phyloP scores from a whole-genome alignment of 1,140 invertebrate species.

The Apis mellifera region DNA sequence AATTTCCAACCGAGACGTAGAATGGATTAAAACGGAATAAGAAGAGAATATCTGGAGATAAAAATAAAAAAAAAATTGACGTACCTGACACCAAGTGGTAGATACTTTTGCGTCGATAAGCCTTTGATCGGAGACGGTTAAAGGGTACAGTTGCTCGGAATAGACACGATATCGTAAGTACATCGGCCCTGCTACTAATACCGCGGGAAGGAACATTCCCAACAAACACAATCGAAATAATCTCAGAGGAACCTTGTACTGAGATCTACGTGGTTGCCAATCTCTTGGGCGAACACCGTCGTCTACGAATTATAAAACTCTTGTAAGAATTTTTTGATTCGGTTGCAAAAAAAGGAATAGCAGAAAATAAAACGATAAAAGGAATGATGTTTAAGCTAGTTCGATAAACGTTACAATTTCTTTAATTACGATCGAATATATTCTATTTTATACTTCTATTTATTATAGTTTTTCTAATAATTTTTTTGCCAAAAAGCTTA shows the following conservation, averaged over 20 bases:
- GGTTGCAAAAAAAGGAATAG: neutral
- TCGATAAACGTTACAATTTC: neutral
- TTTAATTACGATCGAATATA: neutral
- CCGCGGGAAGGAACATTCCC: constrained; percentile 84
- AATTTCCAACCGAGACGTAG: neutral
- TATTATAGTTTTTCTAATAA: no score
- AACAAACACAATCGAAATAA: constrained; percentile 85
- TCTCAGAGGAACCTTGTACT: constrained; percentile 83
- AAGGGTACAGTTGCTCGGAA: constrained; percentile 86
- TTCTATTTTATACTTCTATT: neutral
- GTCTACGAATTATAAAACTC: constrained; percentile 55
- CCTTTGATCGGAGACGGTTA: constrained; percentile 89
- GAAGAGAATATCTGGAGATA: neutral
- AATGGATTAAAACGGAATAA: neutral
- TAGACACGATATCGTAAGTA: constrained; percentile 87
- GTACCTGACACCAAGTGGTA: constrained; percentile 90
- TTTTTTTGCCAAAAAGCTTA: neutral
- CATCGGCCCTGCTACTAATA: constrained; percentile 85
- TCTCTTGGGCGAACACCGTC: constrained; percentile 65
- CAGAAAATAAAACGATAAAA: neutral
- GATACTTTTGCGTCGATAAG: constrained; percentile 87
- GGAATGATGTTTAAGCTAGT: neutral
- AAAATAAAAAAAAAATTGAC: neutral
- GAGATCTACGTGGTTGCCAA: constrained; percentile 80
- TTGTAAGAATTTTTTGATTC: neutral